Base-by-base conservation (phyloP, 2,797 vertebrate genomes). In the Diplodus sargus region DNA sequence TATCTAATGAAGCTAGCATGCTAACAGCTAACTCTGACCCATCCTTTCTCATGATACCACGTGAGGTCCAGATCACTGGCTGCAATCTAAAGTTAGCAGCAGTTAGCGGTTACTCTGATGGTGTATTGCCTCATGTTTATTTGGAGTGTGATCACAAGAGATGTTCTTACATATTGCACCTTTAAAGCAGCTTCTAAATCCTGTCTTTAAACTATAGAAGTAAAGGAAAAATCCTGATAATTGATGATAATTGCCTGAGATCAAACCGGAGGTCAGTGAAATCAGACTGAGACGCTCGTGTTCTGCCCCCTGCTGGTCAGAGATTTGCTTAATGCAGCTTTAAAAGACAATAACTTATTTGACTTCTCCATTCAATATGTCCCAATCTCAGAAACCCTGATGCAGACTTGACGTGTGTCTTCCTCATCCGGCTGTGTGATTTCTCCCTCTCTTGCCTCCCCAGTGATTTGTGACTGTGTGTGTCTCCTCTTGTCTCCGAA, bases 401-500 rank as follows among this genome's bases (percentile, higher is more conserved):
- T 56, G 14, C 62, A 74, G 57, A 74, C 49, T 28, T 63, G 53
- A 57, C 72, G 48, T 78, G 48, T 78, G 69, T 63, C 18, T 64
- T 58, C 71, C 57, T 72, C 52, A 54, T 76, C 56, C 34, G 1
- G 42, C 82, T 79, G 28, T 81, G 47, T 79, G 64, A 70, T 69
- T 28, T 72, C 30, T 79, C 76, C 73, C 43, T 28, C 43, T 28
- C 42, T 72, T 49, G 20, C 49, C 47, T 73, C 74, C 70, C 22
- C 63, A 77, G 70, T 91, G 77, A 83, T 57, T 57, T 85, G 89
- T 92, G 84, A 66, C 65, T 28, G 28, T 28, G 28, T 86, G 81
- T 91, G 87, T 93, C 79, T 87, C 88, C 87, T 83, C 84, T 84
- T 91, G 87, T 91, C 85, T 91, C 81, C 30, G 30, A 28, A 25